A percentile compares a stretch with the other conserved stretches of the same genome.
Evolutionary conservation across 1,140 invertebrate genomes (phyloP).

Genomic region (Lysiphlebus fabarum): DNA sequence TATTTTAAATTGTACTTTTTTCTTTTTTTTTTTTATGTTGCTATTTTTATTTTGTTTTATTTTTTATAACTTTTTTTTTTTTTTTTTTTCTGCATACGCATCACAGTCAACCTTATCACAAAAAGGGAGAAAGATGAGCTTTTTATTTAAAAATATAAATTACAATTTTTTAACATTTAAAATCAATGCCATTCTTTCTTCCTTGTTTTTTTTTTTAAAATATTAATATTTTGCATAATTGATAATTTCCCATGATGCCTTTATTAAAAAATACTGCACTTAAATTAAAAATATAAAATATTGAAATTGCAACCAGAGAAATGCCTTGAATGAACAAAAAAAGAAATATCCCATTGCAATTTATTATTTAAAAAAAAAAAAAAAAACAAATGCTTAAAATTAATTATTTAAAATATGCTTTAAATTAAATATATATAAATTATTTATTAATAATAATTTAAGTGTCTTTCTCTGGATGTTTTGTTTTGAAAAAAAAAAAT

Average conservation of each 20-base stretch:
- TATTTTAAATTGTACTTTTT: constrained; percentile 7
- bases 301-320: constrained; percentile 18
- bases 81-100: constrained; percentile 14
- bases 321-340: constrained; percentile 7
- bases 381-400: not conserved
- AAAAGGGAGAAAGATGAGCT: constrained; percentile 4
- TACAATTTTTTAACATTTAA: constrained; percentile 1
- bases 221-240: constrained; percentile 2
- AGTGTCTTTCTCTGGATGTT: constrained; percentile 16
- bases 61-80: no score
- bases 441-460: not conserved
- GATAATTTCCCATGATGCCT: constrained; percentile 9
- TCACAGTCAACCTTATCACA: constrained; percentile 8
- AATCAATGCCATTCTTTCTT: constrained; percentile 9
- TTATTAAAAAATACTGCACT: not conserved
- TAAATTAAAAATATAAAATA: constrained; percentile 7
- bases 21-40: not conserved
- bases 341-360: no score
- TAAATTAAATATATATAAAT: not conserved
- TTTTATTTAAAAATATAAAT: not conserved
- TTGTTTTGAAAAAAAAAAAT: constrained; percentile 4
- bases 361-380: no score
- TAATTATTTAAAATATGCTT: not conserved
- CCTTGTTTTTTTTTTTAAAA: constrained; percentile 3
- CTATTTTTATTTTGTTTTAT: constrained; percentile 3